phyloP scores from a whole-genome alignment of 1,140 invertebrate species.

The Mya arenaria region DNA sequence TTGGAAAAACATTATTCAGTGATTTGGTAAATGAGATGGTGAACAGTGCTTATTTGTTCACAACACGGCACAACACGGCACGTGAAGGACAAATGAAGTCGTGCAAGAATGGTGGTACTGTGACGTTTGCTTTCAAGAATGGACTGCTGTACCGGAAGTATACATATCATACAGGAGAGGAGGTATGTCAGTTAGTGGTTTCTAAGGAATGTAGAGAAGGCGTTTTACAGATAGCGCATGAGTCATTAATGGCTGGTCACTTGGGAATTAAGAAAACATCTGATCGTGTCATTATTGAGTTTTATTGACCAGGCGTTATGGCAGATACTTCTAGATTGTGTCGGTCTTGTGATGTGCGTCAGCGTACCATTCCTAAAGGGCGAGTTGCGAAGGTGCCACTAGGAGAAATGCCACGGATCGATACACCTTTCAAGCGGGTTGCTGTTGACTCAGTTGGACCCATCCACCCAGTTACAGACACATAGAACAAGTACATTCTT shows the following conservation, averaged over 20 bases:
- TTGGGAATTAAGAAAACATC: conserved; percentile 45
- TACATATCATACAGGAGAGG: too few relatives aligned
- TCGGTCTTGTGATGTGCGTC: conserved; percentile 59
- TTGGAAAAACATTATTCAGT: too few relatives aligned
- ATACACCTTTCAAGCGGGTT: conserved; percentile 51
- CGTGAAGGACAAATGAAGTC: too few relatives aligned
- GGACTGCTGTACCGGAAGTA: too few relatives aligned
- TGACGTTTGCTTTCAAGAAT: too few relatives aligned
- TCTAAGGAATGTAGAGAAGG: neutral
- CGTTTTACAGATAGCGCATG: conserved; percentile 59
- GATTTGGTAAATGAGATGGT: too few relatives aligned
- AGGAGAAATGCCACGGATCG: conserved; percentile 50
- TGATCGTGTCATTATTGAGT: conserved; percentile 39
- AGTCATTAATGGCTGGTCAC: conserved; percentile 54
- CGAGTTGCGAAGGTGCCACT: conserved; percentile 52
- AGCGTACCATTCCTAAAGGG: conserved; percentile 55
- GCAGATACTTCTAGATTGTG: conserved; percentile 51
- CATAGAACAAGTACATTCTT: conserved; percentile 58
- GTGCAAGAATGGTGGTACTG: too few relatives aligned
- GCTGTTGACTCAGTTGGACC: conserved; percentile 59
- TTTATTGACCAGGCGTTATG: conserved; percentile 60
- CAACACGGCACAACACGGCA: too few relatives aligned
- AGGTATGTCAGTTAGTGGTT: conserved; percentile 23
- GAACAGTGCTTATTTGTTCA: too few relatives aligned
- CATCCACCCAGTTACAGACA: conserved; percentile 46